These are phyloP conservation scores for Semaprochilodus insignis DNA, from an alignment of 2,797 vertebrate species.

Conservation along the genomic window DNA sequence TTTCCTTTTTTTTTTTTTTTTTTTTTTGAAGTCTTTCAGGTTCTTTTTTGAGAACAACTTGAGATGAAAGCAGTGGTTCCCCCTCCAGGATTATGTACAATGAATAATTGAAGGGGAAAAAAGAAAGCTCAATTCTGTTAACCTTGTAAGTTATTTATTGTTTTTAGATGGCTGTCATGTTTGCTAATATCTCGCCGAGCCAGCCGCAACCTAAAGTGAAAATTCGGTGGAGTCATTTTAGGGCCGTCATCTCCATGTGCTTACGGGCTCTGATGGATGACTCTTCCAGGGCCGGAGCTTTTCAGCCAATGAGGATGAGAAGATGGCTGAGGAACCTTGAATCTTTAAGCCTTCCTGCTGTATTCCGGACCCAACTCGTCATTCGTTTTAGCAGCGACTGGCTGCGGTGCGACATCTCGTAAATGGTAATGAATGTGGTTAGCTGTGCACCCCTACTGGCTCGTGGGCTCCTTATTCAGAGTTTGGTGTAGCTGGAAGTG, in stretches of 20 bases:
- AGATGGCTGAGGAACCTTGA: neutral
- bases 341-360: constrained; percentile 12
- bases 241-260: constrained; percentile 25
- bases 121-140: constrained; percentile 60
- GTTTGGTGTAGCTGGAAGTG: no score
- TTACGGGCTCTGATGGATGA: constrained; percentile 32
- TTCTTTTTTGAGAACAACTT: constrained; percentile 47
- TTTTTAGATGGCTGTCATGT: constrained; percentile 62
- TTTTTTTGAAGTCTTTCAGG: constrained; percentile 35
- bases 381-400: neutral
- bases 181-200: constrained; percentile 58
- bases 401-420: neutral
- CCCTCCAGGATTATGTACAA: constrained; percentile 58
- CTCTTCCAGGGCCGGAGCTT: constrained; percentile 28
- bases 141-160: constrained; percentile 64
- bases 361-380: neutral
- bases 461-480: no score
- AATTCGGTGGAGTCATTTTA: constrained; percentile 49
- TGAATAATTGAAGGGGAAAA: constrained; percentile 64
- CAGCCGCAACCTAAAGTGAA: constrained; percentile 46
- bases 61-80: constrained; percentile 60
- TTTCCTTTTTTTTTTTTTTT: no score
- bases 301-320: constrained; percentile 25
- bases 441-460: no score
- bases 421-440: neutral